Evolutionary conservation across 1,140 invertebrate species (phyloP), one percentile per base, ranked within the genome.

Genomic region (Drosophila rhopaloa): DNA sequence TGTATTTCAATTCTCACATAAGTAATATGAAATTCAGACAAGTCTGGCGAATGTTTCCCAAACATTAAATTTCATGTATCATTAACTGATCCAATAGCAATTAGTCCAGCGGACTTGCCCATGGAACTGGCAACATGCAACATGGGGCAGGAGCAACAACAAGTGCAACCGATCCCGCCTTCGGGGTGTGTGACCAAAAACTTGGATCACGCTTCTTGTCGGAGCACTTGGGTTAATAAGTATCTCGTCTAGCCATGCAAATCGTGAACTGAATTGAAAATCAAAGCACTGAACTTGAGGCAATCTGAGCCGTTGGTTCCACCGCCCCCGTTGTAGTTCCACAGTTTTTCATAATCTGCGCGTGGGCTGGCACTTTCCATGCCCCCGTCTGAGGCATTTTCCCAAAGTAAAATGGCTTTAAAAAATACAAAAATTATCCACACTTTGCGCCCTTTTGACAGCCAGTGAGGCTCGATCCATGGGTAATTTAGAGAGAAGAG

Each of bases 391-490:
- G 4, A 32, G 54, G 61, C 60, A 76, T 76, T 75, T 71, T 71
- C 47, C 32, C 38, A 41, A 71, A 71, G 9, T 27, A 58, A 70
- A 71, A 40, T 19, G 8, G 59, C 38, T 35, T 11, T 5, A 14
- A n/a, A 32, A 16, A 24, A 51, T 37, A n/a, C 24, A 37, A 37
- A 71, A 71, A 82, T 75, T 75, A 67, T 79, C 79, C 71, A 67
- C 57, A 68, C 73, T 85, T 76, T 66, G 53, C 62, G 81, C 81
- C 81, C 81, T 83, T 83, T 83, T 83, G 76, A 76, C 72, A 67
- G 76, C 59, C 38, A 46, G 44, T 58, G 24, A 50, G 67, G 37
- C 66, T 14, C 66, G 16, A 72, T 71, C 58, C 59, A 59, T 58
- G 54, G 71, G 50, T 56, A 65, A 79, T 72, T 85, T 75, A 16